Percentiles rank a stretch among this genome's conserved stretches.
Conservation (phyloP, 2,888 invertebrate genomes). For the Cephus runcator region DNA sequence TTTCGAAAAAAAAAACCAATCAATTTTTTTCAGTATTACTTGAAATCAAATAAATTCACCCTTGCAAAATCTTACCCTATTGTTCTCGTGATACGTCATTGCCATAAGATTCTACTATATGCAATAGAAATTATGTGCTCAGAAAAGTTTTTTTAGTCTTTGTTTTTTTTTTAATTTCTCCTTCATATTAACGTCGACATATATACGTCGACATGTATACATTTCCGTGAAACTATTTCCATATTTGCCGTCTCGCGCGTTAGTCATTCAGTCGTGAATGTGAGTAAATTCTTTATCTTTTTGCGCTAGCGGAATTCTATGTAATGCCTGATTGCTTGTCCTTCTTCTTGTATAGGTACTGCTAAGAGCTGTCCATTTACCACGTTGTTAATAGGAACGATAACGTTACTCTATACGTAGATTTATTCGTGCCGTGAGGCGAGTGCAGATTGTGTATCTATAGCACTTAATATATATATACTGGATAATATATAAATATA, state of each 20-base stretch:
- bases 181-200: background rate
- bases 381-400: background rate
- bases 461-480: no score
- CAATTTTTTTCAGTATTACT: no score
- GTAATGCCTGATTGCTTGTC: background rate
- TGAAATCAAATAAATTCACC: background rate
- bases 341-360: background rate
- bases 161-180: background rate
- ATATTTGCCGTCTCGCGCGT: background rate
- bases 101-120: background rate
- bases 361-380: background rate
- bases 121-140: background rate
- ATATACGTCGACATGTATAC: background rate
- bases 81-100: background rate
- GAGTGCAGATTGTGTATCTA: background rate
- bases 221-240: background rate
- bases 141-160: no score
- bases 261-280: background rate
- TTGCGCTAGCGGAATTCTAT: background rate
- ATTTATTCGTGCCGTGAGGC: background rate
- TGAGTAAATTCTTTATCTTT: background rate
- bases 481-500: background rate
- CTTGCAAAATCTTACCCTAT: background rate
- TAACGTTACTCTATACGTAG: background rate
- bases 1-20: no score